Percentiles rank a stretch among this genome's conserved stretches.
phyloP scores from a whole-genome alignment of 2,797 vertebrate genomes.

The Salmo trutta region DNA sequence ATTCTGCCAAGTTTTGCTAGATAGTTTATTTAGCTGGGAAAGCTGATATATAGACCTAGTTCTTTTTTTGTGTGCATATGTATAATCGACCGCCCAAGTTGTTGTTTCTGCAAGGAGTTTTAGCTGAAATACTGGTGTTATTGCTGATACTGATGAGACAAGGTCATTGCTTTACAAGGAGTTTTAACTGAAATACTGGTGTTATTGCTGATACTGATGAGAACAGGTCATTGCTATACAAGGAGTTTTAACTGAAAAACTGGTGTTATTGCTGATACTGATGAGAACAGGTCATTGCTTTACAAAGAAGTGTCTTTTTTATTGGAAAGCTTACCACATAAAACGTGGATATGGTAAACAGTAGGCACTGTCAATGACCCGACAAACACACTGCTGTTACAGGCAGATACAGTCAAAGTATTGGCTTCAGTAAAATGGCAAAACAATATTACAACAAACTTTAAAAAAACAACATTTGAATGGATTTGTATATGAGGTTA shows the following conservation, averaged over 20 bases:
- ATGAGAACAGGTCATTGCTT: not conserved
- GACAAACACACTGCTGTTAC: conserved; percentile 42
- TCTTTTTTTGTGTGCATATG: not conserved
- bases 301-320: conserved; percentile 39
- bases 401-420: conserved; percentile 41
- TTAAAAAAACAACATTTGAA: conserved; percentile 5
- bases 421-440: conserved; percentile 32
- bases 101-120: not conserved
- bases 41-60: not conserved
- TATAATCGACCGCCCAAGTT: not conserved
- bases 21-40: not conserved
- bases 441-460: conserved; percentile 15
- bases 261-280: not conserved
- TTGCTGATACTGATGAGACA: not conserved
- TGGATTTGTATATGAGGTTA: conserved; percentile 1
- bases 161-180: too few relatives aligned
- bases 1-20: not conserved
- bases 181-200: not conserved
- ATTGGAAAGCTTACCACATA: conserved; percentile 62
- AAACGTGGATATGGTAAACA: conserved; percentile 61
- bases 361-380: conserved; percentile 60
- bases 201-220: not conserved
- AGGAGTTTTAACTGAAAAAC: not conserved
- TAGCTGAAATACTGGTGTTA: not conserved
- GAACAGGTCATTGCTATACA: not conserved